Evolutionary conservation across 2,113 vertebrate genomes (phyloP).

Genomic region (Rallus limicola): DNA sequence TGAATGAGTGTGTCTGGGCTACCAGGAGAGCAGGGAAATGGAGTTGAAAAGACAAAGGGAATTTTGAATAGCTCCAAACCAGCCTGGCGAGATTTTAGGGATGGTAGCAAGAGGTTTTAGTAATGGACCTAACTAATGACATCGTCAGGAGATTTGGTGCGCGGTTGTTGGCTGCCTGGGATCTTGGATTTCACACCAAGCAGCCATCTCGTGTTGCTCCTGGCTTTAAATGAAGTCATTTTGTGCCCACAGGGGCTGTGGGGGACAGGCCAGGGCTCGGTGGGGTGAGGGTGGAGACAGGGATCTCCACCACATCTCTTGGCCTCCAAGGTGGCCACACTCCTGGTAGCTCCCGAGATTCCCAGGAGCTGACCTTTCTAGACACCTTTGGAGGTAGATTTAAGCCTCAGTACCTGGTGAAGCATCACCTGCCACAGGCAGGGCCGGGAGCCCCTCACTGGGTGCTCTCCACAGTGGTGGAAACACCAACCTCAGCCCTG

Average conservation of each 20-base stretch:
- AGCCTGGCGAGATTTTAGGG: constrained; percentile 57
- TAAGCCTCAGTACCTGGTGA: not conserved
- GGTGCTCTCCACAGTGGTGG: accelerated
- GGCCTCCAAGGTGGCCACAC: not conserved
- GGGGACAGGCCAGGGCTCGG: not conserved
- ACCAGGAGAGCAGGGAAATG: not conserved
- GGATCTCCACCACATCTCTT: not conserved
- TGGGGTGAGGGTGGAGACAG: not conserved
- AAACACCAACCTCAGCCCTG: not conserved
- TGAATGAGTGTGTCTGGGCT: not conserved
- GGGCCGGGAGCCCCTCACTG: not conserved
- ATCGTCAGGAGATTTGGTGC: not conserved
- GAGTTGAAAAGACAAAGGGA: constrained; percentile 48
- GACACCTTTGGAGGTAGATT: not conserved
- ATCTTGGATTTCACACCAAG: constrained; percentile 33
- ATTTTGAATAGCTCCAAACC: constrained; percentile 57
- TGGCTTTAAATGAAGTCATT: not conserved
- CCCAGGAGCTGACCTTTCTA: not conserved
- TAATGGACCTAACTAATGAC: constrained; percentile 15
- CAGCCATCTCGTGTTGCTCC: not conserved
- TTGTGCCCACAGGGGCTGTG: not conserved
- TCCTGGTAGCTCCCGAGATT: not conserved
- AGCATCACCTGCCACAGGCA: not conserved
- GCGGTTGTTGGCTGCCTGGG: not conserved
- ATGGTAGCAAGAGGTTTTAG: constrained; percentile 33